These are phyloP conservation scores for Jordanella pulchra DNA, from an alignment of 2,797 vertebrate species.

Conservation along the genomic window DNA sequence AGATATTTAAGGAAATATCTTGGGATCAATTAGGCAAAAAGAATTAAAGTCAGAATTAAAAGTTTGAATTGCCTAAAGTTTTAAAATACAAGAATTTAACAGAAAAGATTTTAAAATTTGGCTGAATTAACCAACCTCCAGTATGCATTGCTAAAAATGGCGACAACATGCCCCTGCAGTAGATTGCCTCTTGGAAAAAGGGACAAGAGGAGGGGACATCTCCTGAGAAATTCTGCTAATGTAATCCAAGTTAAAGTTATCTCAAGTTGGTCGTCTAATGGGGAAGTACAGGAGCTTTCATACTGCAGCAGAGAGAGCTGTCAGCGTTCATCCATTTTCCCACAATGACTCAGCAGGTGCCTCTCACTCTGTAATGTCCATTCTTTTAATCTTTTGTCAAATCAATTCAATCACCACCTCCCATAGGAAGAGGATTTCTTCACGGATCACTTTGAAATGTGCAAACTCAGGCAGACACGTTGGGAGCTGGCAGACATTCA, in stretches of 20 bases:
- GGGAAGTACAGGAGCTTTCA: conserved; percentile 55
- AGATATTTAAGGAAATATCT: too few species aligned
- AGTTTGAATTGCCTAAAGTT: too few species aligned
- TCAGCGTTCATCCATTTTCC: conserved; percentile 26
- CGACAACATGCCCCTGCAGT: too few species aligned
- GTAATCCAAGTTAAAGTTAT: conserved; percentile 56
- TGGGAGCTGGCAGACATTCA: neutral
- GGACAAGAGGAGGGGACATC: conserved; percentile 6
- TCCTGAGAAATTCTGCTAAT: conserved; percentile 56
- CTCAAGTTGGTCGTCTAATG: conserved; percentile 24
- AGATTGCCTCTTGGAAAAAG: neutral
- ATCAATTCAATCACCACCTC: conserved; percentile 1
- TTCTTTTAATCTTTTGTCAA: conserved; percentile 11
- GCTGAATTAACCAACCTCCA: too few species aligned
- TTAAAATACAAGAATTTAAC: too few species aligned
- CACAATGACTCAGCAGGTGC: conserved; percentile 40
- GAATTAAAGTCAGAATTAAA: too few species aligned
- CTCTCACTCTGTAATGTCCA: conserved; percentile 1
- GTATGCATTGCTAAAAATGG: too few species aligned
- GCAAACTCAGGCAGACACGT: neutral
- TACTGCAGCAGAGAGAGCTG: conserved; percentile 33
- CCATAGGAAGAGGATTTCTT: neutral
- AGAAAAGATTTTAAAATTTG: too few species aligned
- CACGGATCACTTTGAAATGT: conserved; percentile 11
- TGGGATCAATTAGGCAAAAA: too few species aligned